Base-by-base conservation (phyloP, 2,113 vertebrate species). In the Lichenostomus cassidix region DNA sequence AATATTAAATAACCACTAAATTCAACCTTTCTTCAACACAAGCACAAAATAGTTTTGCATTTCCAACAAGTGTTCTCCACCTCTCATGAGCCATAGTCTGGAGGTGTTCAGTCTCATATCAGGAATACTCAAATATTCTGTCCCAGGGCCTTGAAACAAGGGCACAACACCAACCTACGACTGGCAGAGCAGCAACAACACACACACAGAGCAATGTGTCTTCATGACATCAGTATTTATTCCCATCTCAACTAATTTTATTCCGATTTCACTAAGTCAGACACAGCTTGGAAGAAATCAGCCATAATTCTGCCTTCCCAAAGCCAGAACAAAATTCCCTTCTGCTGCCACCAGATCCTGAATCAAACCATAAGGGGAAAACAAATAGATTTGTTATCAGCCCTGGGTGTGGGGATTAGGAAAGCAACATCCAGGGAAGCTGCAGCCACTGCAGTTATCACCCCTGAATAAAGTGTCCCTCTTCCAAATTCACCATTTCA, bases 41-140 rank as follows among this genome's bases (percentile, higher is more conserved):
- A 86, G 65, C 18, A 42, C 63, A 59, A 74, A 64, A 44, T 9
- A 6, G 53, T 22, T 75, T 84, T 49, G 29, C 2, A 8, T 41
- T 75, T 70, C 41, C 39, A 49, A 23, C 47, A 76, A 33, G 10
- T 31, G 41, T 3, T 82, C 19, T 52, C 19, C 42, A 47, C 7
- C 47, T 58, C 67, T 70, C 39, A 10, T 0, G 0, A 25, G 25
- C 6, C 13, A 35, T 0, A 44, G 73, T 27, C 42, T 35, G 18
- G 18, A 59, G 46, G 15, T 4, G 37, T 19, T 64, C 52, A 25
- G 0, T 13, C 3, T 37, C 46, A 12, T 23, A 50, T 41, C 74
- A 71, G 41, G 22, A 70, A 83, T 3, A 37, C 0, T 2, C 50
- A 81, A 89, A 56, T 47, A 41, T 23, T 77, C 41, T 47, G 24